A percentile compares a stretch with the other conserved stretches of the same genome.
Conservation (phyloP, 2,888 invertebrate species). For the Therioaphis trifolii region DNA sequence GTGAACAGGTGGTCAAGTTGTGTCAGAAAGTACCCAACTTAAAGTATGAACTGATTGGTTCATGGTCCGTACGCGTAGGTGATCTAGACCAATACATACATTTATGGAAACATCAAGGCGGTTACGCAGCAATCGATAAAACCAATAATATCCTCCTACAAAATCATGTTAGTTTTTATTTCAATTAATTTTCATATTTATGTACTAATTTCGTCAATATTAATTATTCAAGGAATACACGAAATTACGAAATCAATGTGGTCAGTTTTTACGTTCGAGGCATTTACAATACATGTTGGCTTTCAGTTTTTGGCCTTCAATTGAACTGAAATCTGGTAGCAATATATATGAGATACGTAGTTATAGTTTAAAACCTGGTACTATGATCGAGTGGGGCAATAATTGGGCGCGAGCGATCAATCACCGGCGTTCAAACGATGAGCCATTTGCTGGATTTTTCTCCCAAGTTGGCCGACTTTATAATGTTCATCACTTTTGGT, state of each 20-base stretch:
- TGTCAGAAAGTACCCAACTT: conserved; percentile 39
- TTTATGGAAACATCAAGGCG: conserved; percentile 94
- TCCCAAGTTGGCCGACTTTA: conserved; percentile 96
- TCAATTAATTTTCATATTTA: neutral
- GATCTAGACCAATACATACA: conserved; percentile 98
- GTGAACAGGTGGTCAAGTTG: conserved; percentile 82
- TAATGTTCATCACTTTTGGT: conserved; percentile 99
- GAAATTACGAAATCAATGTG: conserved; percentile 80
- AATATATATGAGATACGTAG: conserved; percentile 96
- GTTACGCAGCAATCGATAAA: conserved; percentile 87
- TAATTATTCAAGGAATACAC: conserved; percentile 76
- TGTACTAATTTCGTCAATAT: conserved; percentile 6
- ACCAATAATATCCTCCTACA: conserved; percentile 78
- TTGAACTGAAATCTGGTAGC: conserved; percentile 75
- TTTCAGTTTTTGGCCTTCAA: conserved; percentile 97
- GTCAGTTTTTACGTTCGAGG: conserved; percentile 83
- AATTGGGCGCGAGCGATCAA: conserved; percentile 97
- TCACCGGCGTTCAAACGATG: conserved; percentile 88
- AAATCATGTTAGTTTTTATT: conserved; percentile 73
- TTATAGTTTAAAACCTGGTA: conserved; percentile 94
- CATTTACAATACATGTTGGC: conserved; percentile 93
- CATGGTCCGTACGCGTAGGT: conserved; percentile 96
- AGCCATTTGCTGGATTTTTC: conserved; percentile 97
- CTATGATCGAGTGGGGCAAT: conserved; percentile 99
- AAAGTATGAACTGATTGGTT: conserved; percentile 85